These are phyloP conservation scores for Lasius platythorax DNA, from an alignment of 2,888 invertebrate species.

Conservation along the genomic window DNA sequence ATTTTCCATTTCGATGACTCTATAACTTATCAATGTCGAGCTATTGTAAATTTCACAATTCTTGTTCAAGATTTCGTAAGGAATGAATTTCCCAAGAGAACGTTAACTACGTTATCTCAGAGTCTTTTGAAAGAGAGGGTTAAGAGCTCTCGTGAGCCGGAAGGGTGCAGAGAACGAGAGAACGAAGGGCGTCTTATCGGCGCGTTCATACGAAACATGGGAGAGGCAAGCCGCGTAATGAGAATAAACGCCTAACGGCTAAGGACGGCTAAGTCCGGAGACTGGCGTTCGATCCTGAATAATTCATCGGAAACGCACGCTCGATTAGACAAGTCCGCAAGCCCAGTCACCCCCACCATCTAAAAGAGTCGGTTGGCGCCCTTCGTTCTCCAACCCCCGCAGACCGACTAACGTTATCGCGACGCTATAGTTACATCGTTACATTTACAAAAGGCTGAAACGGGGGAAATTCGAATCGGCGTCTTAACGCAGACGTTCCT, in stretches of 20 bases:
- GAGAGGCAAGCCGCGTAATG: conserved; percentile 76
- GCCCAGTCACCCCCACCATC: conserved; percentile 56
- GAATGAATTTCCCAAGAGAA: background rate
- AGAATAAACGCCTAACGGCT: conserved; percentile 80
- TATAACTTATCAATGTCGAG: background rate
- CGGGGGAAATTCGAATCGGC: conserved; percentile 1
- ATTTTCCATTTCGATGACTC: background rate
- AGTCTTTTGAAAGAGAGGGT: conserved; percentile 18
- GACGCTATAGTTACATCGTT: conserved; percentile 44
- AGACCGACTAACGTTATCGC: conserved; percentile 31
- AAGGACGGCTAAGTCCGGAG: conserved; percentile 73
- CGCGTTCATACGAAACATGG: conserved; percentile 41
- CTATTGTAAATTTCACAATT: background rate
- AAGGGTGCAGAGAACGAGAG: background rate
- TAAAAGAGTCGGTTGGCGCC: conserved; percentile 52
- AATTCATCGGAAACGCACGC: conserved; percentile 83
- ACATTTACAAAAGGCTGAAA: conserved; percentile 14
- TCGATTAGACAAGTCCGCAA: conserved; percentile 77
- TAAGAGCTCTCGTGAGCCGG: conserved; percentile 8
- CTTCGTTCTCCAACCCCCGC: conserved; percentile 37
- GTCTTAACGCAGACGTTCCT: background rate
- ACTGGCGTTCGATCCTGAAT: conserved; percentile 80
- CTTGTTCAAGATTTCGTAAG: background rate
- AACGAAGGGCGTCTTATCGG: conserved; percentile 36
- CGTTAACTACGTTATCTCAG: background rate